Evolutionary conservation across 2,797 vertebrate species (phyloP).

Genomic region (Rhinatrema bivittatum): DNA sequence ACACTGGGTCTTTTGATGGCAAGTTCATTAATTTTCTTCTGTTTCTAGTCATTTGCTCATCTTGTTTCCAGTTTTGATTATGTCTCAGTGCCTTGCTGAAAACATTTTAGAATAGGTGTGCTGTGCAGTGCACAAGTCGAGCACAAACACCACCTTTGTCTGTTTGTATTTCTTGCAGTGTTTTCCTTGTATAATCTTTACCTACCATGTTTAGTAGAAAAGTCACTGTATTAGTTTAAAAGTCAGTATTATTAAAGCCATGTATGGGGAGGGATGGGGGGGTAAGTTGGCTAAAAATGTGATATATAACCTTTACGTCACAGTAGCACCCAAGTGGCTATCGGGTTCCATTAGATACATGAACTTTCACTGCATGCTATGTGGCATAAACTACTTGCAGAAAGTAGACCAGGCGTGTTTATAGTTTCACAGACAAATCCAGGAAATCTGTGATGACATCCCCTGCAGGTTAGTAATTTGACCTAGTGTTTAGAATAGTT

Average conservation of each 20-base stretch:
- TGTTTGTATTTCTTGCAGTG: constrained; percentile 50
- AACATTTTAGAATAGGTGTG: too few species aligned
- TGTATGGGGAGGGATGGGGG: too few species aligned
- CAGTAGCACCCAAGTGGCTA: constrained; percentile 66
- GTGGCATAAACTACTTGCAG: constrained; percentile 52
- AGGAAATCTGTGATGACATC: constrained; percentile 72
- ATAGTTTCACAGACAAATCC: constrained; percentile 48
- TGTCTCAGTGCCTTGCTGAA: too few species aligned
- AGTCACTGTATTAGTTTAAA: constrained; percentile 56
- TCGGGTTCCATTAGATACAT: constrained; percentile 61
- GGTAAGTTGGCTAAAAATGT: constrained; percentile 62
- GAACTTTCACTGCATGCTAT: constrained; percentile 57
- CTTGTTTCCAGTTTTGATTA: too few species aligned
- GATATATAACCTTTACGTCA: constrained; percentile 60
- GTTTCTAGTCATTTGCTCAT: too few species aligned
- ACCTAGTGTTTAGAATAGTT: constrained; percentile 65
- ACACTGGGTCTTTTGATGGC: too few species aligned
- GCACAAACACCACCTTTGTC: too few species aligned
- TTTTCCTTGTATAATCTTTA: constrained; percentile 44
- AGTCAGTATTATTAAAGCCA: too few species aligned
- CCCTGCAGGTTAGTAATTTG: constrained; percentile 70
- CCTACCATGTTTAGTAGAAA: constrained; percentile 47
- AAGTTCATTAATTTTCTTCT: too few species aligned
- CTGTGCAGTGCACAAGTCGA: too few species aligned
- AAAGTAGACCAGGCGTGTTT: constrained; percentile 63